Percentiles rank a stretch among this genome's conserved stretches.
phyloP scores from a whole-genome alignment of 2,113 vertebrate species.

The Oreochromis niloticus region DNA sequence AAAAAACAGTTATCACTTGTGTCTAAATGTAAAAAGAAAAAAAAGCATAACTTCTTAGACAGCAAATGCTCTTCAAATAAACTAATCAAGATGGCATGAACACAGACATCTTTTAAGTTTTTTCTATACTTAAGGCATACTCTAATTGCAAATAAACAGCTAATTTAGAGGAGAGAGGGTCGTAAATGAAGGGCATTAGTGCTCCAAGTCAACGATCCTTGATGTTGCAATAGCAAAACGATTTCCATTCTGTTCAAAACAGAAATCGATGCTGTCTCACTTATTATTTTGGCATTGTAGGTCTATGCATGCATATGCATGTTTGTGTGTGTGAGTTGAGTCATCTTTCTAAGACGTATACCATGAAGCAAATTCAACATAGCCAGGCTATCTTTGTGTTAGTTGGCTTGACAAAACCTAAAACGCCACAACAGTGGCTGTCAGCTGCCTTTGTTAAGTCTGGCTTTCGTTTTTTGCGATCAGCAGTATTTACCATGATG shows the following conservation, averaged over 20 bases:
- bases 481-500: background rate
- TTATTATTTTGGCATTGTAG: slow-evolving; percentile 1
- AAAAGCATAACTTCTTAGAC: slow-evolving; percentile 5
- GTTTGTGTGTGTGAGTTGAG: background rate
- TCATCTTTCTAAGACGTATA: background rate
- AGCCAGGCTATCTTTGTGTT: background rate
- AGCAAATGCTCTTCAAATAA: slow-evolving; percentile 27
- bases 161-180: slow-evolving; percentile 14
- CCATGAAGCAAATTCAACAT: background rate
- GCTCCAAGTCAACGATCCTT: background rate
- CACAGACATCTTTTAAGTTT: slow-evolving; percentile 33
- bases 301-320: slow-evolving; percentile 3
- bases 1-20: slow-evolving; percentile 20
- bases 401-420: background rate
- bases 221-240: background rate
- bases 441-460: background rate
- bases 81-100: slow-evolving; percentile 27
- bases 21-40: slow-evolving; percentile 16
- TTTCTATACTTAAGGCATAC: slow-evolving; percentile 66
- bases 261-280: background rate
- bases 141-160: slow-evolving; percentile 55
- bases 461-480: background rate
- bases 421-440: background rate
- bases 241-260: background rate
- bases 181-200: slow-evolving; percentile 5